Conservation (phyloP, 2,113 vertebrate genomes). For the Coracopsis vasa region DNA sequence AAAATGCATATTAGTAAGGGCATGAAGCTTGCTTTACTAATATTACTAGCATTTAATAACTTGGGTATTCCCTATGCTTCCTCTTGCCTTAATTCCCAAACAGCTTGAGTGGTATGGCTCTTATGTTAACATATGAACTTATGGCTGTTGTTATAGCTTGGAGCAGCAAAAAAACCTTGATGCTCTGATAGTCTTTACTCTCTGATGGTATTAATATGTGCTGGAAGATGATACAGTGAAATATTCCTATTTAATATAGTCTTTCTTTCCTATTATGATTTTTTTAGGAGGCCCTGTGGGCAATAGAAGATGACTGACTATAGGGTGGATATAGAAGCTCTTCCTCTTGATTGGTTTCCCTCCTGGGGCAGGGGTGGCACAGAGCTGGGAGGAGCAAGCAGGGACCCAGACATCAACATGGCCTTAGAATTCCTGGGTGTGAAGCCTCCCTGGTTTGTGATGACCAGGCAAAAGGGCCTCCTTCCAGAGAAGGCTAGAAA, state of each 20-base stretch:
- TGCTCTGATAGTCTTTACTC: background rate
- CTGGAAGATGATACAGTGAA: background rate
- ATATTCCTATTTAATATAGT: background rate
- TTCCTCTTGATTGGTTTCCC: background rate
- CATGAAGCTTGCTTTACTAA: background rate
- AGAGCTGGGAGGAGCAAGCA: background rate
- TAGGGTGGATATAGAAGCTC: background rate
- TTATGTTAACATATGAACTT: background rate
- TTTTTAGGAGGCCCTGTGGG: background rate
- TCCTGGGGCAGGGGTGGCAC: background rate
- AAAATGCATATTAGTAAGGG: background rate
- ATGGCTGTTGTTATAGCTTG: background rate
- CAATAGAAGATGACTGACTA: background rate
- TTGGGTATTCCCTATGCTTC: background rate
- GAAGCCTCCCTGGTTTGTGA: background rate
- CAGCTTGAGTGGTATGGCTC: background rate
- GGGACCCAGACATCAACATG: background rate
- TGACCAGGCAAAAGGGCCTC: background rate
- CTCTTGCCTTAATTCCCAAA: background rate
- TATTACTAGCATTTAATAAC: background rate
- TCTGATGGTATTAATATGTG: background rate
- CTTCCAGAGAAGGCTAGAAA: background rate
- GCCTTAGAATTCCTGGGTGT: background rate
- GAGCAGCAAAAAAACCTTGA: background rate
- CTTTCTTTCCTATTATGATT: background rate